Conservation (phyloP, 2,113 vertebrate genomes). For the Syrrhaptes paradoxus region DNA sequence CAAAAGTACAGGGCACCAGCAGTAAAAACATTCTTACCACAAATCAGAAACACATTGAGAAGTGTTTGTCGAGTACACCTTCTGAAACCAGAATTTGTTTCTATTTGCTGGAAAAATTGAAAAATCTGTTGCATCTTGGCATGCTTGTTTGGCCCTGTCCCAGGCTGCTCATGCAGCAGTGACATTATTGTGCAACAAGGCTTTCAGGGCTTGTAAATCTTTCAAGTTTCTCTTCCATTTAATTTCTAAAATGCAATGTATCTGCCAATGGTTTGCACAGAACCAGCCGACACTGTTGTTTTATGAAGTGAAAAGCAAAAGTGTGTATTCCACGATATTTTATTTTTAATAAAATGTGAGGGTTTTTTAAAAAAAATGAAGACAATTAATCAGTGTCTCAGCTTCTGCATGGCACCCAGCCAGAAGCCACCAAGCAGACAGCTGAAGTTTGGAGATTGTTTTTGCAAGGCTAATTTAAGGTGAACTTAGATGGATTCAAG, state of each 20-base stretch:
- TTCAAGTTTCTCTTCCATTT: constrained; percentile 38
- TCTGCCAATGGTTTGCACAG: constrained; percentile 70
- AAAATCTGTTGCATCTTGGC: constrained; percentile 83
- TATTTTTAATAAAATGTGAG: constrained; percentile 26
- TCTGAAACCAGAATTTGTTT: constrained; percentile 79
- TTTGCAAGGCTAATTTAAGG: constrained; percentile 79
- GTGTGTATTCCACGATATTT: constrained; percentile 64
- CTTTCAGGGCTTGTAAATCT: constrained; percentile 20
- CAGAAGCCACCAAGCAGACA: constrained; percentile 79
- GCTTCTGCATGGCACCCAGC: constrained; percentile 78
- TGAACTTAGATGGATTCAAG: constrained; percentile 80
- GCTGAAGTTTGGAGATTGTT: constrained; percentile 70
- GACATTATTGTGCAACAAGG: constrained; percentile 48
- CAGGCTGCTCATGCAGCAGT: constrained; percentile 57
- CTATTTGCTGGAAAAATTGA: constrained; percentile 80
- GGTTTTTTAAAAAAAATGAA: constrained; percentile 68
- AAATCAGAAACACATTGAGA: constrained; percentile 83
- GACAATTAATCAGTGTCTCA: constrained; percentile 77
- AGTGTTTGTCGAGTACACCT: constrained; percentile 69
- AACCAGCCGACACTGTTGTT: constrained; percentile 74
- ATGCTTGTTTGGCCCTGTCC: constrained; percentile 72
- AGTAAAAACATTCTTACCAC: constrained; percentile 89
- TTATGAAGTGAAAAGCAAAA: constrained; percentile 74
- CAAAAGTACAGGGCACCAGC: constrained; percentile 79
- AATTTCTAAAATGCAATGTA: constrained; percentile 71